These are phyloP conservation scores for Drosophila ironensis DNA, from an alignment of 1,140 invertebrate species.

Conservation along the genomic window DNA sequence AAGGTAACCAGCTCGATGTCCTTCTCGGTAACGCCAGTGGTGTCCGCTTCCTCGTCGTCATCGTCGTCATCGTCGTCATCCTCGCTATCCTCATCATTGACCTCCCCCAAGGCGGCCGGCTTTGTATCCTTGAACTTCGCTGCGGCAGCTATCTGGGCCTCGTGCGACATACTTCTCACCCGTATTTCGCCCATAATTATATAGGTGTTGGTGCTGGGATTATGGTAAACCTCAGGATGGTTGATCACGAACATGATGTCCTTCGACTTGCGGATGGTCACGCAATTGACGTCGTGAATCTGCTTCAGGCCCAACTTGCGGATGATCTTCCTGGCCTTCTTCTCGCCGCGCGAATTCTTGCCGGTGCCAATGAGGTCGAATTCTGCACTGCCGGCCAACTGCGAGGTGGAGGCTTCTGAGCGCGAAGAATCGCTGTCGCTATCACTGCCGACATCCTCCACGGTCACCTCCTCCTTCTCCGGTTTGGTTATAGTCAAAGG, in stretches of 20 bases:
- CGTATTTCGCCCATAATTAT: conserved; percentile 99
- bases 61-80: conserved; percentile 92
- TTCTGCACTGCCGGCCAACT: conserved; percentile 84
- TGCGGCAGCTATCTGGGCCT: conserved; percentile 98
- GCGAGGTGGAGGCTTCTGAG: conserved; percentile 86
- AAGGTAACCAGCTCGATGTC: conserved; percentile 99
- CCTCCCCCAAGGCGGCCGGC: too few species aligned
- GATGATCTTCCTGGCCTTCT: conserved; percentile 99
- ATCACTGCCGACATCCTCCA: conserved; percentile 88
- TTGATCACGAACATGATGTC: conserved; percentile 99
- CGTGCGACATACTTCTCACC: conserved; percentile 99
- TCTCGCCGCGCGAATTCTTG: conserved; percentile 99
- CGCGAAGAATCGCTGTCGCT: conserved; percentile 93
- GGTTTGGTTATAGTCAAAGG: too few species aligned
- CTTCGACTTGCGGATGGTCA: conserved; percentile 99
- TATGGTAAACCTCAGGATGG: conserved; percentile 99
- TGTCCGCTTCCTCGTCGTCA: conserved; percentile 95
- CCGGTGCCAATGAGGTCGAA: conserved; percentile 96
- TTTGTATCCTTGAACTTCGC: conserved; percentile 98
- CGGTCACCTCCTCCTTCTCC: conserved; percentile 82
- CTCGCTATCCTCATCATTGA: conserved; percentile 87
- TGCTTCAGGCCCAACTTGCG: conserved; percentile 98
- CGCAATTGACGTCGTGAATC: conserved; percentile 96
- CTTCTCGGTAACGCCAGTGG: conserved; percentile 97
- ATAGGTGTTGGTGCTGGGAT: conserved; percentile 99